Conservation (phyloP, 2,888 invertebrate species). For the Drosophila helvetica region DNA sequence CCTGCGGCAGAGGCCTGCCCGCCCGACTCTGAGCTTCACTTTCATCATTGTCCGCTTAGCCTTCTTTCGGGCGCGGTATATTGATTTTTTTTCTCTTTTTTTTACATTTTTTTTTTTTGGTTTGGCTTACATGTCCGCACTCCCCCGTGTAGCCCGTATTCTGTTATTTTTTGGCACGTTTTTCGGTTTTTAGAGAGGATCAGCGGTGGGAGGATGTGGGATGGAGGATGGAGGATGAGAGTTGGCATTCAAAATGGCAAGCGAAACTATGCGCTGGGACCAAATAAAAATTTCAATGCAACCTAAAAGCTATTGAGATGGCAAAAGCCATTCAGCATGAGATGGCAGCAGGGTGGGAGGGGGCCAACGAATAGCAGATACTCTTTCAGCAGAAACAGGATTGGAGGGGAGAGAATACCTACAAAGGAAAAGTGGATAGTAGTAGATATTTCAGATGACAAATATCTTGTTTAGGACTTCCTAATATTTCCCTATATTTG, state of each 20-base stretch:
- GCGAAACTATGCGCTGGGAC: conserved; percentile 27
- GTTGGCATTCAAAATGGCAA: conserved; percentile 29
- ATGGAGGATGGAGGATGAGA: conserved; percentile 2
- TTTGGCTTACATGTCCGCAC: background rate
- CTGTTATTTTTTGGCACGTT: conserved; percentile 27
- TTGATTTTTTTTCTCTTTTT: conserved; percentile 58
- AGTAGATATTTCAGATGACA: no score
- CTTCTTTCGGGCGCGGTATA: conserved; percentile 51
- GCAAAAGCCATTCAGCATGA: background rate
- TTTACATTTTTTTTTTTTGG: background rate
- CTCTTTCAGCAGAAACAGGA: no score
- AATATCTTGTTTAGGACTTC: no score
- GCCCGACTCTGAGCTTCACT: conserved; percentile 39
- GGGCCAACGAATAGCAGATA: background rate
- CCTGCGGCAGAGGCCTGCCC: conserved; percentile 27
- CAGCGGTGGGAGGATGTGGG: background rate
- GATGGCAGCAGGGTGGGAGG: accelerated
- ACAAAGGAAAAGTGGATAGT: no score
- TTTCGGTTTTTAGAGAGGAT: conserved; percentile 10
- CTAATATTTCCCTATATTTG: no score
- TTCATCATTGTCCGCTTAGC: conserved; percentile 61
- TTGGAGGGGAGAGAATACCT: no score
- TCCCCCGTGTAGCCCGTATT: conserved; percentile 10
- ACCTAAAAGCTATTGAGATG: conserved; percentile 26
- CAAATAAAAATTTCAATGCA: conserved; percentile 37